Percentiles rank a stretch among this genome's conserved stretches.
Evolutionary conservation across 2,113 vertebrate genomes (phyloP).

Genomic region (Odocoileus virginianus): DNA sequence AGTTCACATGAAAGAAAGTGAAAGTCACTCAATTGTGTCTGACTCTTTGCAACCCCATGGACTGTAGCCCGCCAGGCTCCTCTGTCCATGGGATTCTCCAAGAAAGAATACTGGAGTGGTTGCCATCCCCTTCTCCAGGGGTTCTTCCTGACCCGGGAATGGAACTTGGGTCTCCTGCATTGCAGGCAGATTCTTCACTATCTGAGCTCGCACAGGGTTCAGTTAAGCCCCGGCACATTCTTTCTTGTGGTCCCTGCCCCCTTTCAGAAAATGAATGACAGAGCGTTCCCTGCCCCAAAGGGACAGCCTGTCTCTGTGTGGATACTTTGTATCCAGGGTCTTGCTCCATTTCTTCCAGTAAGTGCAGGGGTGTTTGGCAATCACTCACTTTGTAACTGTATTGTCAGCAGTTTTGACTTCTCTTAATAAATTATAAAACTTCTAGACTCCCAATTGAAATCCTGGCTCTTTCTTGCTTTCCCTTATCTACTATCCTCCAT

Average conservation of each 20-base stretch:
- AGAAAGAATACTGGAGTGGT: background rate
- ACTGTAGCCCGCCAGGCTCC: background rate
- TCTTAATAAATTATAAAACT: background rate
- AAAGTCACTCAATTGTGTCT: background rate
- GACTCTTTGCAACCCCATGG: background rate
- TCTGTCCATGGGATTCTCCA: background rate
- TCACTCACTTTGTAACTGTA: background rate
- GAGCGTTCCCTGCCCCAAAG: background rate
- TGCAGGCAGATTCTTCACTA: background rate
- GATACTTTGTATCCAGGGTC: background rate
- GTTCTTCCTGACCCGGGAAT: background rate
- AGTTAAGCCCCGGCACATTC: background rate
- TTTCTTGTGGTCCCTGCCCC: background rate
- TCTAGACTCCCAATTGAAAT: background rate
- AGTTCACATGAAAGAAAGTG: background rate
- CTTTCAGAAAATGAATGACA: background rate
- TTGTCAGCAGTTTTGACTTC: background rate
- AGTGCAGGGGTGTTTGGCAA: background rate
- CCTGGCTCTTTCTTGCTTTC: background rate
- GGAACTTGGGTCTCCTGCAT: background rate
- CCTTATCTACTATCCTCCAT: background rate
- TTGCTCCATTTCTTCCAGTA: background rate
- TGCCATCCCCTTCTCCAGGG: background rate
- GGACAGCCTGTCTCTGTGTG: background rate
- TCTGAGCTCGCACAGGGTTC: background rate